Conservation (phyloP, 2,797 vertebrate genomes). For the Hippoglossus hippoglossus region DNA sequence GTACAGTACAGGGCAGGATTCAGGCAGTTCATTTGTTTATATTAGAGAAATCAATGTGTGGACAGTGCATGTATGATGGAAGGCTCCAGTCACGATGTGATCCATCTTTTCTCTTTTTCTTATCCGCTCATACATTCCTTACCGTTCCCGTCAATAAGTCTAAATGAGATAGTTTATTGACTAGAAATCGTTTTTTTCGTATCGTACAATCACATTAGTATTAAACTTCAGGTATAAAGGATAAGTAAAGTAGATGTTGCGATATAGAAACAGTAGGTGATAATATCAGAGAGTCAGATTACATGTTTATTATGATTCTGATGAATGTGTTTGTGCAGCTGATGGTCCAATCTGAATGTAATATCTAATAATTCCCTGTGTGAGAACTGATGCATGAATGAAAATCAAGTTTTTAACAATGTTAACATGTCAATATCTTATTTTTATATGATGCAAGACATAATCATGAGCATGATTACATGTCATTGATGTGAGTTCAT, state of each 20-base stretch:
- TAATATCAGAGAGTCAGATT: not conserved
- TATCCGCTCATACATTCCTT: not conserved
- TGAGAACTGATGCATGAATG: conserved; percentile 5
- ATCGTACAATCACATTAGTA: not conserved
- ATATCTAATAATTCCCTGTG: conserved; percentile 27
- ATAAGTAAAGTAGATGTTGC: not conserved
- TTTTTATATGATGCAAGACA: too few species aligned
- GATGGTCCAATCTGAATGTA: conserved; percentile 5
- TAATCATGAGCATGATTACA: too few species aligned
- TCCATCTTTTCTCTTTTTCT: not conserved
- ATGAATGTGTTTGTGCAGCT: conserved; percentile 17
- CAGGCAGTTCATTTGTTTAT: conserved; percentile 11
- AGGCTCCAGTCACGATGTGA: not conserved
- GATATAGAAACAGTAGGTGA: not conserved
- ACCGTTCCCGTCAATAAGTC: not conserved
- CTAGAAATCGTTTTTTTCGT: not conserved
- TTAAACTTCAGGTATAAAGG: not conserved
- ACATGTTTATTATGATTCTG: not conserved
- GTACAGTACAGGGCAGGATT: not conserved
- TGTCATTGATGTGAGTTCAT: too few species aligned
- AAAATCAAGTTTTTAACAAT: too few species aligned
- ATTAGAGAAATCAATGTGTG: not conserved
- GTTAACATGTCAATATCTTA: too few species aligned
- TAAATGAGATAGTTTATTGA: not conserved
- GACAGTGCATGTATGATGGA: not conserved